phyloP scores from a whole-genome alignment of 1,140 invertebrate species.

The Heliconius nattereri region DNA sequence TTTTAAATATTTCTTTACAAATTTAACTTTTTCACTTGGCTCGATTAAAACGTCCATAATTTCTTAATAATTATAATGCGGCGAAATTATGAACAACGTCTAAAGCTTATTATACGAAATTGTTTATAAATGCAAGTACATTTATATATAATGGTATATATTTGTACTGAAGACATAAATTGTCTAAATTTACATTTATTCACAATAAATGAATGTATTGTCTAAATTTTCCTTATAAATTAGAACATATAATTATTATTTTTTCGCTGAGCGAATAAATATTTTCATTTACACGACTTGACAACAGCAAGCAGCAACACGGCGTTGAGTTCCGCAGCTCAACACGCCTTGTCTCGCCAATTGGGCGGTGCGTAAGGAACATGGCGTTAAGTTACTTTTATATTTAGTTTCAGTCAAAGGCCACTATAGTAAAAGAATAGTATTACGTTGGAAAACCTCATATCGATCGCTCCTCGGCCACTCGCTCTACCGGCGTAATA shows the following conservation, averaged over 20 bases:
- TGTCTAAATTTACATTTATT: too few species aligned
- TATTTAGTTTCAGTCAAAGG: background rate
- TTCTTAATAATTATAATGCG: background rate
- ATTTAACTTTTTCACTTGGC: background rate
- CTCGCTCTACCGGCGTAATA: constrained; percentile 27
- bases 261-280: too few species aligned
- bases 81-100: background rate
- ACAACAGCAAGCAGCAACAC: too few species aligned
- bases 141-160: too few species aligned
- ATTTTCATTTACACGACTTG: too few species aligned
- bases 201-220: too few species aligned
- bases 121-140: background rate
- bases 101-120: background rate
- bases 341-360: too few species aligned
- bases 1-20: background rate
- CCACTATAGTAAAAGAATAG: background rate
- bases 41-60: background rate
- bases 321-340: too few species aligned
- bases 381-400: background rate
- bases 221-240: too few species aligned
- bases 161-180: too few species aligned
- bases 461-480: constrained; percentile 30
- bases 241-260: too few species aligned
- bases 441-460: constrained; percentile 7
- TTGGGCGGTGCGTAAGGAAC: too few species aligned